Evolutionary conservation across 2,113 vertebrate species (phyloP).

Genomic region (Trematomus loennbergii): DNA sequence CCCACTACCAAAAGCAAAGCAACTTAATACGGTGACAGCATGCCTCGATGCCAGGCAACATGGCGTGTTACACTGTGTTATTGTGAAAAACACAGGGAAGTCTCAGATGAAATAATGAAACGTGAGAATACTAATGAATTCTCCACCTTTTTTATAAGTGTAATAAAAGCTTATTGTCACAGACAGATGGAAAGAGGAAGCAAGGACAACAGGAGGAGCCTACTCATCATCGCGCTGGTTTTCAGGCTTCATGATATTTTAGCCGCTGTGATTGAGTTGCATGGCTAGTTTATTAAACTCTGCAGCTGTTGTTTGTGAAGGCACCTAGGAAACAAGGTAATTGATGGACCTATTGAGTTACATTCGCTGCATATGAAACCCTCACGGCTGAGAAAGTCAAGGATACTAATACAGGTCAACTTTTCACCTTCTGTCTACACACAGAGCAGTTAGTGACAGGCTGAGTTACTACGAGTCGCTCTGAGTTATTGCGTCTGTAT

Average conservation of each 20-base stretch:
- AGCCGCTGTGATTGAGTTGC: conserved; percentile 67
- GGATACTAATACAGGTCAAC: conserved; percentile 59
- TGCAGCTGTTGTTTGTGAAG: conserved; percentile 86
- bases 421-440: conserved; percentile 40
- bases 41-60: conserved; percentile 19
- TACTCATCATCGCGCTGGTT: conserved; percentile 66
- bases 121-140: neutral
- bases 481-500: conserved; percentile 29
- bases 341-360: conserved; percentile 77
- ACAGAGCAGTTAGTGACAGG: conserved; percentile 28
- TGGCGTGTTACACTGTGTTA: neutral
- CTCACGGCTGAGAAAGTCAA: conserved; percentile 55
- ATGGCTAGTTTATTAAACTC: conserved; percentile 73
- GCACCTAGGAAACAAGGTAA: conserved; percentile 82
- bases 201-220: conserved; percentile 46
- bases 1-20: conserved; percentile 69
- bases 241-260: conserved; percentile 65
- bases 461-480: conserved; percentile 37
- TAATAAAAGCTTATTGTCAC: neutral
- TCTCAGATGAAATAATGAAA: conserved; percentile 7
- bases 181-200: conserved; percentile 4
- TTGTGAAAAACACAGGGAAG: conserved; percentile 2
- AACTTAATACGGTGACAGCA: conserved; percentile 45
- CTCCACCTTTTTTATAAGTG: neutral
- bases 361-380: conserved; percentile 65